These are phyloP conservation scores for Hypotaenidia okinawae DNA, from an alignment of 2,797 vertebrate genomes.

Conservation along the genomic window DNA sequence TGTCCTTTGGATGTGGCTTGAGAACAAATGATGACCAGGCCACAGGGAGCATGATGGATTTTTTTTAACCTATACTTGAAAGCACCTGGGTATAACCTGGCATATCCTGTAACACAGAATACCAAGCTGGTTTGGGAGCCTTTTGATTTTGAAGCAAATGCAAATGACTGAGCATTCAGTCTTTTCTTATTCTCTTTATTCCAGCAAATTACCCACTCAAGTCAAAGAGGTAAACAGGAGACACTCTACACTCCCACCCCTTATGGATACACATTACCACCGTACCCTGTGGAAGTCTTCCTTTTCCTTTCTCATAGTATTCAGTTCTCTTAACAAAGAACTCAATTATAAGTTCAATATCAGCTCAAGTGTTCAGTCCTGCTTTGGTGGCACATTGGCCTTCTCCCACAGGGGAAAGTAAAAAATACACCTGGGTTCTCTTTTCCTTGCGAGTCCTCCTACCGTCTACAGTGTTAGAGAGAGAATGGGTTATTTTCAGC, in stretches of 20 bases:
- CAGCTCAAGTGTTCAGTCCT: slow-evolving; percentile 5
- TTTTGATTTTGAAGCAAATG: not conserved
- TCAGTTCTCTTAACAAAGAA: slow-evolving; percentile 39
- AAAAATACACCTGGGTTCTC: not conserved
- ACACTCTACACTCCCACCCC: not conserved
- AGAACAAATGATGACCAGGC: slow-evolving; percentile 18
- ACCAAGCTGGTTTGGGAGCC: not conserved
- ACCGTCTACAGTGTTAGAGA: not conserved
- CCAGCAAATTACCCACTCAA: not conserved
- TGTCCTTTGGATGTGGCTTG: not conserved
- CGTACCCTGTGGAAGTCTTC: not conserved
- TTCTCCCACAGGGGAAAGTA: not conserved
- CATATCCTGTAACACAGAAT: not conserved
- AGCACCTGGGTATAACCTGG: not conserved
- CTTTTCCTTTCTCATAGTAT: slow-evolving; percentile 24
- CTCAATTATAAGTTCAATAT: not conserved
- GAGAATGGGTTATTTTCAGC: not conserved
- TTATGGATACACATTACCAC: not conserved
- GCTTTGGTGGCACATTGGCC: not conserved
- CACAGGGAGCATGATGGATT: not conserved
- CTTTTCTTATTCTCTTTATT: not conserved
- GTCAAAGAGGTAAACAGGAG: slow-evolving; percentile 5
- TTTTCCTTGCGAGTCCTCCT: not conserved
- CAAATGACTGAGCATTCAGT: not conserved
- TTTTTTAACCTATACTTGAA: not conserved